A percentile compares a stretch with the other conserved stretches of the same genome.
Conservation (phyloP, 1,140 invertebrate genomes). For the Aethina tumida region DNA sequence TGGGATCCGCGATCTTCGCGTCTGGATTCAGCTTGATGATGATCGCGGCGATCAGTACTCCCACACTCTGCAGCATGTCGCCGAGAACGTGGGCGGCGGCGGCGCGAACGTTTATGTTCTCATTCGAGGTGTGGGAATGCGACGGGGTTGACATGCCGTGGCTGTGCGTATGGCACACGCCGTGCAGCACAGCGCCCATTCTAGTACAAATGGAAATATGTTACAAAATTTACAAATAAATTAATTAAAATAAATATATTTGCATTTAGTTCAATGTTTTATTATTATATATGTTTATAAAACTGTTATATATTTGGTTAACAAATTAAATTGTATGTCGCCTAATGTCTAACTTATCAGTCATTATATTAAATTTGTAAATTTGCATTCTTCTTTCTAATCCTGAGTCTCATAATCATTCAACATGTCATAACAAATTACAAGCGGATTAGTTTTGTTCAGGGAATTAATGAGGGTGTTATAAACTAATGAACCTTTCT, state of each 20-base stretch:
- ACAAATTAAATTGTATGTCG: no score
- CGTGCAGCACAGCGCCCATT: slow-evolving; percentile 66
- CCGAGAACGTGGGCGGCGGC: slow-evolving; percentile 89
- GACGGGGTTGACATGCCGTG: slow-evolving; percentile 12
- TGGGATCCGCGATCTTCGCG: slow-evolving; percentile 73
- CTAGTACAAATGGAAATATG: no score
- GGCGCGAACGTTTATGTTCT: slow-evolving; percentile 80
- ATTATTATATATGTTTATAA: no score
- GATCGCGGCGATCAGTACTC: slow-evolving; percentile 30
- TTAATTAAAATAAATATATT: no score
- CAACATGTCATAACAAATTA: no score
- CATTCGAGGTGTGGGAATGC: slow-evolving; percentile 3
- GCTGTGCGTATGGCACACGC: slow-evolving; percentile 40
- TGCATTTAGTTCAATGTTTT: no score
- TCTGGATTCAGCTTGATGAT: slow-evolving; percentile 43
- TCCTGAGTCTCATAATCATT: neutral
- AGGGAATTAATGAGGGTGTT: neutral
- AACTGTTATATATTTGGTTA: no score
- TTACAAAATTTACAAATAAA: slow-evolving; percentile 10
- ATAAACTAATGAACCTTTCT: slow-evolving; percentile 33
- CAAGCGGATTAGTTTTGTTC: slow-evolving; percentile 3
- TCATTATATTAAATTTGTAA: no score
- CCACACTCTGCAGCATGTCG: slow-evolving; percentile 71
- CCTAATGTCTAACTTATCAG: no score
- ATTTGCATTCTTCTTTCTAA: no score